Conservation (phyloP, 1,140 invertebrate genomes). For the Portunus trituberculatus region DNA sequence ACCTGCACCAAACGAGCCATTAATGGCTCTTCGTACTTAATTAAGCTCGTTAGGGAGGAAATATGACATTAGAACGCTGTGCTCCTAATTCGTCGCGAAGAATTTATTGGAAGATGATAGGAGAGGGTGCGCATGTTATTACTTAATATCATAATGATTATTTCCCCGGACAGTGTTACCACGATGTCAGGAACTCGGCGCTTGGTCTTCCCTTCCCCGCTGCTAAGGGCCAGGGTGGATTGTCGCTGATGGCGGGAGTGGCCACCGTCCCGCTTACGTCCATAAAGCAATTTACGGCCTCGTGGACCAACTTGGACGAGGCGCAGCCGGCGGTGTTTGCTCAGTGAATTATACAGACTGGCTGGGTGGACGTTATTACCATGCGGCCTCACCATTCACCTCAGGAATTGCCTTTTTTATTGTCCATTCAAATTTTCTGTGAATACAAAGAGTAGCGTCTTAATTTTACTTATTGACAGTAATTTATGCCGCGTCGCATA, state of each 20-base stretch:
- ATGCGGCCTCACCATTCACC: neutral
- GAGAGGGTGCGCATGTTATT: neutral
- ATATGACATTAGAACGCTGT: neutral
- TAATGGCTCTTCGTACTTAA: neutral
- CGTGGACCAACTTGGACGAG: neutral
- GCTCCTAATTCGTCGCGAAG: neutral
- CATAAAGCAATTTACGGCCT: constrained; percentile 11
- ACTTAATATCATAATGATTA: constrained; percentile 1
- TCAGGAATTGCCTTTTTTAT: neutral
- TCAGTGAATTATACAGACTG: constrained; percentile 2
- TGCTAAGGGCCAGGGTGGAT: neutral
- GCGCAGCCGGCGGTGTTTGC: constrained; percentile 15
- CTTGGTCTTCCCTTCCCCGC: neutral
- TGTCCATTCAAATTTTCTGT: neutral
- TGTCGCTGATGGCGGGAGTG: neutral
- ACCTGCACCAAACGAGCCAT: neutral
- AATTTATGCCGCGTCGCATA: neutral
- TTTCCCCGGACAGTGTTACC: neutral
- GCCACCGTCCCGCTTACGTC: neutral
- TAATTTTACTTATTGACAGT: constrained; percentile 5
- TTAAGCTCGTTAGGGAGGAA: constrained; percentile 8
- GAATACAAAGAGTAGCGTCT: neutral
- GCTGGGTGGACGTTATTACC: neutral
- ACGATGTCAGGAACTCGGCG: neutral
- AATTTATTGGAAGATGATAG: constrained; percentile 23